Conservation (phyloP, 2,113 vertebrate genomes). For the Origma solitaria region DNA sequence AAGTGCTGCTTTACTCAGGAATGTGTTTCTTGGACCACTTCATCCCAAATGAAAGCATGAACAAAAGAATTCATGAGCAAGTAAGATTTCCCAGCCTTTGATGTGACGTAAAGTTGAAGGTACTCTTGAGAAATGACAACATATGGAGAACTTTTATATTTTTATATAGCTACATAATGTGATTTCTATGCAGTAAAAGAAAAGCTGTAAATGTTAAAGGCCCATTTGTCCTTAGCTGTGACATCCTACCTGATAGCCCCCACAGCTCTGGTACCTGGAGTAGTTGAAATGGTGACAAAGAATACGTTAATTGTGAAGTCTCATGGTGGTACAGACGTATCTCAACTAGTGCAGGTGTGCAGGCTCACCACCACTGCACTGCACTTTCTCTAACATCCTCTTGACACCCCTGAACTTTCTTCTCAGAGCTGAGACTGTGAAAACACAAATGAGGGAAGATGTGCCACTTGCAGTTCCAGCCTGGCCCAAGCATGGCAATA, state of each 20-base stretch:
- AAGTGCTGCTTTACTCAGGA: constrained; percentile 30
- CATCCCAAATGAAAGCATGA: constrained; percentile 27
- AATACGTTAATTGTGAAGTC: neutral
- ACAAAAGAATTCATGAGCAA: constrained; percentile 1
- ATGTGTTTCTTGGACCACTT: constrained; percentile 30
- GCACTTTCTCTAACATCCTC: neutral
- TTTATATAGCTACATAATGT: neutral
- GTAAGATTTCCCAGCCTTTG: constrained; percentile 4
- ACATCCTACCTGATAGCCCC: neutral
- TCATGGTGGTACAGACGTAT: neutral
- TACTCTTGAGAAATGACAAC: neutral
- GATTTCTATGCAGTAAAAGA: neutral
- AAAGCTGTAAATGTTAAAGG: neutral
- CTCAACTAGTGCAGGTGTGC: neutral
- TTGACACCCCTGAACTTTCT: neutral
- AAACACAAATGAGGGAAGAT: neutral
- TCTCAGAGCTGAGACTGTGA: neutral
- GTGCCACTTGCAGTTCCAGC: neutral
- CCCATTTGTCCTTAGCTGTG: neutral
- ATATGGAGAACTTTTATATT: neutral
- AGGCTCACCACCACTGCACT: neutral
- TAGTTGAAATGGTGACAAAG: neutral
- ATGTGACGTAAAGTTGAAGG: neutral
- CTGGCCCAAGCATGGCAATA: neutral
- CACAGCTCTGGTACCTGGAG: neutral